Evolutionary conservation across 2,888 invertebrate genomes (phyloP).

Genomic region (Melanargia galathea): DNA sequence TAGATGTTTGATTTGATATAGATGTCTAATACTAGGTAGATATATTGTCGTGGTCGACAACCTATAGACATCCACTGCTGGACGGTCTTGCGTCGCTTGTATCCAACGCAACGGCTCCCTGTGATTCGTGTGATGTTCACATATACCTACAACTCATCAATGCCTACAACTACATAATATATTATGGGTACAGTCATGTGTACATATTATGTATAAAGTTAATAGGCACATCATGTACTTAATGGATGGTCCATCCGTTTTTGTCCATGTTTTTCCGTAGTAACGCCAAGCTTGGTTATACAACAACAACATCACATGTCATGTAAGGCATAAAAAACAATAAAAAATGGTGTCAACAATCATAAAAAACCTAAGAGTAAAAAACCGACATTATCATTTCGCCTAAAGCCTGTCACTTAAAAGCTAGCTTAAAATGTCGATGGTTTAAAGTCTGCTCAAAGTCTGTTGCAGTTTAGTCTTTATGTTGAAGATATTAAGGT

Average conservation of each 20-base stretch:
- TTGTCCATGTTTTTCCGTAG: not conserved
- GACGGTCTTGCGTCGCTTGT: no score
- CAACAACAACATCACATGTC: no score
- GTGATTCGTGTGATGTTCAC: no score
- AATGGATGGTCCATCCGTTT: not conserved
- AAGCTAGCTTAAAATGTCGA: not conserved
- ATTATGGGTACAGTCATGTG: no score
- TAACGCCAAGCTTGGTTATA: not conserved
- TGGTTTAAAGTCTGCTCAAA: not conserved
- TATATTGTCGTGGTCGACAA: no score
- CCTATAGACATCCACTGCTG: no score
- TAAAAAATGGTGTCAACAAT: conserved; percentile 1
- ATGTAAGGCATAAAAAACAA: not conserved
- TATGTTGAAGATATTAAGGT: not conserved
- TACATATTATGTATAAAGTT: no score
- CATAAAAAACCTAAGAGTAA: conserved; percentile 4
- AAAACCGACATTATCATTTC: conserved; percentile 1
- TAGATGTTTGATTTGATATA: no score
- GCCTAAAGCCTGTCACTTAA: conserved; percentile 5
- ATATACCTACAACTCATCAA: no score
- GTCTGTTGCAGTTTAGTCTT: conserved; percentile 4
- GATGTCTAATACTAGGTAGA: no score
- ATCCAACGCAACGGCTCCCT: no score
- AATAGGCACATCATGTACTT: not conserved
- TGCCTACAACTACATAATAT: no score